Evolutionary conservation across 2,888 invertebrate species (phyloP).

Genomic region (Heliconius charithonia): DNA sequence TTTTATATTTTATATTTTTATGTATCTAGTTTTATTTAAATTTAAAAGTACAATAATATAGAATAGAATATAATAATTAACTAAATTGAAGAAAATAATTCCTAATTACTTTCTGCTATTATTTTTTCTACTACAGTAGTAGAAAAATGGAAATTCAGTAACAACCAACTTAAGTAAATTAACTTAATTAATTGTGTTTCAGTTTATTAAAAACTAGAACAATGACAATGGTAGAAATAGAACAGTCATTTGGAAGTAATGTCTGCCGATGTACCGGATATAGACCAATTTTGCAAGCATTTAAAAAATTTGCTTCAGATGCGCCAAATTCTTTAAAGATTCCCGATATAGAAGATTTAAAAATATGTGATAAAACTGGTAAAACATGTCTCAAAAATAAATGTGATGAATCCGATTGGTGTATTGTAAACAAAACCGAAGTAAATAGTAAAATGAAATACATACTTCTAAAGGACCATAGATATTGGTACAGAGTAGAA

Average conservation of each 20-base stretch:
- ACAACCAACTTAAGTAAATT: not conserved
- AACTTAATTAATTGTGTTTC: constrained; percentile 18
- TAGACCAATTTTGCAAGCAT: constrained; percentile 85
- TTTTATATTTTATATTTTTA: no score
- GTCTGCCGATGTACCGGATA: constrained; percentile 90
- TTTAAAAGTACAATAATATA: no score
- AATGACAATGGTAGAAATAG: constrained; percentile 85
- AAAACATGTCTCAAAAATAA: constrained; percentile 43
- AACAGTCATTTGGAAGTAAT: constrained; percentile 88
- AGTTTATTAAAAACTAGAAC: constrained; percentile 71
- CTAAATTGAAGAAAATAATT: no score
- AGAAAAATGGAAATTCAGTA: no score
- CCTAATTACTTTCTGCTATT: no score
- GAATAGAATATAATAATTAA: no score
- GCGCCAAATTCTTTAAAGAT: constrained; percentile 56
- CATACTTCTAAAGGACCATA: constrained; percentile 60
- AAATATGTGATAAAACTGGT: constrained; percentile 49
- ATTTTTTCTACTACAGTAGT: no score
- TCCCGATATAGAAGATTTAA: constrained; percentile 62
- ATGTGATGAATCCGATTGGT: constrained; percentile 61
- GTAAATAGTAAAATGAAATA: constrained; percentile 46
- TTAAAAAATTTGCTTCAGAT: constrained; percentile 84
- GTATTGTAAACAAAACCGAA: constrained; percentile 56
- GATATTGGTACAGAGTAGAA: constrained; percentile 80
- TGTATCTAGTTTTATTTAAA: no score